Percentiles rank a stretch among this genome's conserved stretches.
Evolutionary conservation across 2,888 invertebrate genomes (phyloP).

Genomic region (Chrysolina oricalcia): DNA sequence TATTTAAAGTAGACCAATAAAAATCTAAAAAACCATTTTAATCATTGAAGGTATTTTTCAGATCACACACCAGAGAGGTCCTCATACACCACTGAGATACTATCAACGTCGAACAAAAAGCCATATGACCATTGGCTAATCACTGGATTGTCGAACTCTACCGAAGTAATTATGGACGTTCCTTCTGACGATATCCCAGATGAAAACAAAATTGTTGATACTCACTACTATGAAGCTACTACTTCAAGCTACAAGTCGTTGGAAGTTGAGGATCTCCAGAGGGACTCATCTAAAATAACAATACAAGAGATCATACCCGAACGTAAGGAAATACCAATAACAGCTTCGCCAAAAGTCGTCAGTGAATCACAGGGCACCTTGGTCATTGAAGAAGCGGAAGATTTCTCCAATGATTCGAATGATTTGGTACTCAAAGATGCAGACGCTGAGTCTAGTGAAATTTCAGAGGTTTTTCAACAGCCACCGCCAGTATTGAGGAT

Average conservation of each 20-base stretch:
- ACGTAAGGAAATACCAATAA: conserved; percentile 67
- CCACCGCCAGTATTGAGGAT: conserved; percentile 69
- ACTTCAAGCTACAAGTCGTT: conserved; percentile 27
- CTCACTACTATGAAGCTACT: conserved; percentile 46
- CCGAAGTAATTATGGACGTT: conserved; percentile 35
- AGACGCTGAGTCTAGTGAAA: conserved; percentile 67
- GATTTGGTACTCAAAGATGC: conserved; percentile 60
- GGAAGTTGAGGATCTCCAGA: conserved; percentile 45
- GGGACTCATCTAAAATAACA: conserved; percentile 67
- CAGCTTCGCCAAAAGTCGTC: conserved; percentile 61
- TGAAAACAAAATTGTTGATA: conserved; percentile 57
- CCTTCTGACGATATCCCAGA: conserved; percentile 44
- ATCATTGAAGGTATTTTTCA: background rate
- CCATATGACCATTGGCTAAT: conserved; percentile 48
- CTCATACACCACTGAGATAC: conserved; percentile 50
- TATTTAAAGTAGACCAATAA: background rate
- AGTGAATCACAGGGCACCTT: conserved; percentile 57
- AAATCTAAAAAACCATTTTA: background rate
- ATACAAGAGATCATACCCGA: conserved; percentile 78
- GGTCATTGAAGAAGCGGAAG: conserved; percentile 63
- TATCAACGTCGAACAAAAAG: conserved; percentile 48
- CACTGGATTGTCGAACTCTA: conserved; percentile 42
- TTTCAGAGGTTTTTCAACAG: conserved; percentile 68
- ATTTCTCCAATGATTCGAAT: conserved; percentile 58
- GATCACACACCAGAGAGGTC: conserved; percentile 43